Base-by-base conservation (phyloP, 1,140 invertebrate species). In the Aphidius gifuensis region DNA sequence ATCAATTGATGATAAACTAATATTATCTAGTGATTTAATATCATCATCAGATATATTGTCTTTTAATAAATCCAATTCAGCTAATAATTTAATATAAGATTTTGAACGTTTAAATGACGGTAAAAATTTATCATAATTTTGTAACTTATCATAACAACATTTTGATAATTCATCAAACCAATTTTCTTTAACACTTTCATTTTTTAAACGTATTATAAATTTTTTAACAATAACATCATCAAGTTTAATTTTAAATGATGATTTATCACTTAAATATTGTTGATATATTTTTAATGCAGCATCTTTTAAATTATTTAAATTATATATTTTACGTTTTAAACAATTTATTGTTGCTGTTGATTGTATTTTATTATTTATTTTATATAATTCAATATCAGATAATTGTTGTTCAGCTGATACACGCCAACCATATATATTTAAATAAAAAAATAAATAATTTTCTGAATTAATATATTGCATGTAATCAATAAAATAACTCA, bases 81-180 rank as follows among this genome's bases (percentile, higher is more conserved):
- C 85, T 5, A 94, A 78, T 23, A 93, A 80, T 69, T 89, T 89
- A 1, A 91, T 77, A 69, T 94, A 94, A 0, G 84, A 82, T 56
- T 84, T 78, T 61, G 85, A 87, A 68, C 85, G 85, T 61, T 88
- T 87, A 70, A 93, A 93, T 1, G 85, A 82, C 8, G 87, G 87
- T 60, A 91, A 82, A 73, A 87, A 92, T 61, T 85, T 83, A 47
- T 89, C 87, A 45, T 88, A 85, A 61, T 74, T 84, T 67, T 84
- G 77, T 43, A 92, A 76, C 69, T 87, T 90, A 21, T 88, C 86
- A 58, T 87, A 87, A 39, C 91, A 85, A 54, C 83, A 85, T 58
- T 84, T 78, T 77, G 94, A 89, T 9, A 93, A 84, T 60, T 93
- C 89, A 77, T 96, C 93, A 80, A 97, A 97, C 85, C 92, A 93